Evolutionary conservation across 2,113 vertebrate genomes (phyloP).

Genomic region (Cromileptes altivelis): DNA sequence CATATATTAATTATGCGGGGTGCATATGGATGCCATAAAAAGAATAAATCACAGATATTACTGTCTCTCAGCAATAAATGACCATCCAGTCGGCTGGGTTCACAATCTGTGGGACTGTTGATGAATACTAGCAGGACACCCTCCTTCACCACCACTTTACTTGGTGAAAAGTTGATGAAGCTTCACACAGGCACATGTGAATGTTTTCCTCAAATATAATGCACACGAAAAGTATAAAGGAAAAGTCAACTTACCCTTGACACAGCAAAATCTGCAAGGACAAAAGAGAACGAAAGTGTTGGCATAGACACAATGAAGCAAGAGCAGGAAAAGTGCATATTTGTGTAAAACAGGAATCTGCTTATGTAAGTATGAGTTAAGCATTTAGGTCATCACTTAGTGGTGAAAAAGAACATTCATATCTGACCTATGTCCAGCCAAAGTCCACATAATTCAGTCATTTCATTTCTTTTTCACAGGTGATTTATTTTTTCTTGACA

Average conservation of each 20-base stretch:
- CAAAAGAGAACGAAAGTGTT: slow-evolving; percentile 56
- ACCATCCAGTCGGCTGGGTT: background rate
- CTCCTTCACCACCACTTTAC: too few species aligned
- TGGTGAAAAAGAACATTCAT: background rate
- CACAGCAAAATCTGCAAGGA: slow-evolving; percentile 81
- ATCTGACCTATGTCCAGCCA: background rate
- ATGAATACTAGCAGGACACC: background rate
- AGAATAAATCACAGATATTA: too few species aligned
- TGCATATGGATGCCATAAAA: too few species aligned
- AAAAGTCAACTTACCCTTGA: slow-evolving; percentile 79
- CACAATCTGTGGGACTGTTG: background rate
- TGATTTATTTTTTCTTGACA: background rate
- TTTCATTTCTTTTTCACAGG: background rate
- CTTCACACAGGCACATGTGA: background rate
- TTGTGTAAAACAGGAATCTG: slow-evolving; percentile 45
- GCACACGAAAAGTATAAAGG: slow-evolving; percentile 16
- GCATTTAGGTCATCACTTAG: slow-evolving; percentile 24
- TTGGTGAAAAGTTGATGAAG: background rate
- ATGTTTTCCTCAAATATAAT: slow-evolving; percentile 7
- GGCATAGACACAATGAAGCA: slow-evolving; percentile 18
- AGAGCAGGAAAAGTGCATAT: slow-evolving; percentile 32
- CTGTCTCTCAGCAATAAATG: background rate
- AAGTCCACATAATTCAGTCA: background rate
- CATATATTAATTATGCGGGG: too few species aligned
- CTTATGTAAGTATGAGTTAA: slow-evolving; percentile 34